Base-by-base conservation (phyloP, 1,140 invertebrate species). In the Euglossa dilemma region DNA sequence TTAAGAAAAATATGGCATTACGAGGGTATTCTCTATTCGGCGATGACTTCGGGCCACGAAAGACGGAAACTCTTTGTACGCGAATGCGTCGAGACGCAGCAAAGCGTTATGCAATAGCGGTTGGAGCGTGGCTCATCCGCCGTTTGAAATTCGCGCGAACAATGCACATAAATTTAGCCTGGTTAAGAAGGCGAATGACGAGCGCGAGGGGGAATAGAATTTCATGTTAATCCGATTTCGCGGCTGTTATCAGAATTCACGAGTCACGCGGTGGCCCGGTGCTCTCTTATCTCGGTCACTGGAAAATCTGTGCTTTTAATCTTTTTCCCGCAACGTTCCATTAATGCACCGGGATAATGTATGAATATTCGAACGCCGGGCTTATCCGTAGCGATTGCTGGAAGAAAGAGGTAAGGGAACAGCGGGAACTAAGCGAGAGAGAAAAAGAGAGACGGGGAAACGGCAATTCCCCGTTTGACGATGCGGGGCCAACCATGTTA, bases 401-500 rank as follows among this genome's bases (percentile, higher is more conserved):
- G 47, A 23, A 47, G 8, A 47, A 23, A 11, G 9, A 6, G 47
- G 0, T 5, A 14, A 2, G 36, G 6, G 16, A 50, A 9, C 18
- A 16, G 14, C 18, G 25, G 16, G 23, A 14, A 11, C 7, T 12
- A 20, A 50, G 43, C 18, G n/a, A 43, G 8, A 11, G 28, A 0
- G 47, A 45, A n/a, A n/a, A 28, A 64, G n/a, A 45, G 18, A 45
- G n/a, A 56, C 0, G 54, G 2, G 20, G 16, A 18, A 71, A 54
- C 1, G 25, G 25, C 25, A 76, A 56, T 67, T 43, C 23, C 54
- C 25, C 5, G 8, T 52, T n/a, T n/a, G 57, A 52, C 25, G 25
- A 52, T 63, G 23, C 67, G 43, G 47, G 76, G 54, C 43, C 63
- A 47, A 36, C 25, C 23, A 76, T 76, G 72, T 74, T 69, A 36